Evolutionary conservation across 2,797 vertebrate genomes (phyloP).

Genomic region (Sylvia borin): DNA sequence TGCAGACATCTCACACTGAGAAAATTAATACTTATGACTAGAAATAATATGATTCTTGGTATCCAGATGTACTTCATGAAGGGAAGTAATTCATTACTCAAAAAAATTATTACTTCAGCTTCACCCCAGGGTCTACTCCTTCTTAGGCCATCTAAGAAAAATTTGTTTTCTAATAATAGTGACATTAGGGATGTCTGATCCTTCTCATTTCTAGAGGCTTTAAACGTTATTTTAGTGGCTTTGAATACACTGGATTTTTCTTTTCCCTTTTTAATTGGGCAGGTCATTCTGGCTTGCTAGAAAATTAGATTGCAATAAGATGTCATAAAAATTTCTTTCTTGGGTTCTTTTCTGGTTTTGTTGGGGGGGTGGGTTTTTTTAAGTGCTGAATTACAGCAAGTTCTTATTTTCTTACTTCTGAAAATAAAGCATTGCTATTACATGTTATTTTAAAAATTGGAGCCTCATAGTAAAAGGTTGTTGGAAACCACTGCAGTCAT

Average conservation of each 20-base stretch:
- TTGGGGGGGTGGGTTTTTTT: neutral
- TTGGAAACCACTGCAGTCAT: neutral
- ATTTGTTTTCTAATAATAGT: neutral
- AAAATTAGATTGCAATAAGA: neutral
- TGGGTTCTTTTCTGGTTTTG: fast-evolving
- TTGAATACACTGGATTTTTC: neutral
- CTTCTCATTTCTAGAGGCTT: neutral
- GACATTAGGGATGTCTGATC: neutral
- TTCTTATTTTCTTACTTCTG: neutral
- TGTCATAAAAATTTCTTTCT: neutral
- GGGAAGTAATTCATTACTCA: neutral
- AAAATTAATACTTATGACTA: neutral
- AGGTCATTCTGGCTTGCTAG: neutral
- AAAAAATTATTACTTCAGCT: neutral
- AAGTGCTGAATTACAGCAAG: neutral
- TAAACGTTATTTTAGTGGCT: neutral
- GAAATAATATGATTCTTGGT: neutral
- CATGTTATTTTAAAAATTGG: neutral
- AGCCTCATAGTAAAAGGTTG: neutral
- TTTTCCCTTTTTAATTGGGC: neutral
- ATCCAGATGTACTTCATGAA: neutral
- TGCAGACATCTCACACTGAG: neutral
- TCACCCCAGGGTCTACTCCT: neutral
- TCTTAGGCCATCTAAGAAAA: neutral
- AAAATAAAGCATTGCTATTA: neutral